Evolutionary conservation across 1,140 invertebrate genomes (phyloP).

Genomic region (Mercenaria mercenaria): DNA sequence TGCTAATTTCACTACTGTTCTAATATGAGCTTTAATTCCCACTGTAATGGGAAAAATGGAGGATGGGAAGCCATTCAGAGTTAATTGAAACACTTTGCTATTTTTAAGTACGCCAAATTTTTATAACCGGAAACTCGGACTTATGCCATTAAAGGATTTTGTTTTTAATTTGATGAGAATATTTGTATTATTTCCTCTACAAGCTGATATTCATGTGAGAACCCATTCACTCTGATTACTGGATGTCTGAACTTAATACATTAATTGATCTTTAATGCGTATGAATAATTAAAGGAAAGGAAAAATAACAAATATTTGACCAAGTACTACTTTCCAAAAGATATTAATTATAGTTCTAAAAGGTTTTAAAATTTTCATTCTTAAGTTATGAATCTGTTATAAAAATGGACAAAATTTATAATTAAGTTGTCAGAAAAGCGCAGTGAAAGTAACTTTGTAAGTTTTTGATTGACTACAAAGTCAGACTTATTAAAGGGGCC

Average conservation of each 20-base stretch:
- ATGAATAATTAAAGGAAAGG: too few species aligned
- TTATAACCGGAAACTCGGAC: conserved; percentile 40
- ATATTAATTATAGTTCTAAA: background rate
- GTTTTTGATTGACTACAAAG: too few species aligned
- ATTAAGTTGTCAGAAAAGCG: too few species aligned
- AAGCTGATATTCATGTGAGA: background rate
- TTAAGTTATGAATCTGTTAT: too few species aligned
- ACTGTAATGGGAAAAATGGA: conserved; percentile 10
- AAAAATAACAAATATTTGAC: too few species aligned
- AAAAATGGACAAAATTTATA: too few species aligned
- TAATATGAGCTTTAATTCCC: conserved; percentile 6
- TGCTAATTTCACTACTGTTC: conserved; percentile 33
- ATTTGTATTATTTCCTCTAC: conserved; percentile 47
- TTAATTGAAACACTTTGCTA: conserved; percentile 26
- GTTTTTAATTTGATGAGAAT: conserved; percentile 39
- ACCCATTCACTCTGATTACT: background rate
- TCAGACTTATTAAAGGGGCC: too few species aligned
- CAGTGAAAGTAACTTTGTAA: too few species aligned
- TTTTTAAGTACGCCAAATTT: conserved; percentile 29
- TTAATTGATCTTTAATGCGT: too few species aligned
- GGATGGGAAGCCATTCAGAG: background rate
- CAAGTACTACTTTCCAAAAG: background rate
- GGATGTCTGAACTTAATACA: background rate
- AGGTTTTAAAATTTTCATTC: too few species aligned
- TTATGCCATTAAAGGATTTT: background rate